Evolutionary conservation across 2,797 vertebrate species (phyloP).

Genomic region (Tapirus indicus): DNA sequence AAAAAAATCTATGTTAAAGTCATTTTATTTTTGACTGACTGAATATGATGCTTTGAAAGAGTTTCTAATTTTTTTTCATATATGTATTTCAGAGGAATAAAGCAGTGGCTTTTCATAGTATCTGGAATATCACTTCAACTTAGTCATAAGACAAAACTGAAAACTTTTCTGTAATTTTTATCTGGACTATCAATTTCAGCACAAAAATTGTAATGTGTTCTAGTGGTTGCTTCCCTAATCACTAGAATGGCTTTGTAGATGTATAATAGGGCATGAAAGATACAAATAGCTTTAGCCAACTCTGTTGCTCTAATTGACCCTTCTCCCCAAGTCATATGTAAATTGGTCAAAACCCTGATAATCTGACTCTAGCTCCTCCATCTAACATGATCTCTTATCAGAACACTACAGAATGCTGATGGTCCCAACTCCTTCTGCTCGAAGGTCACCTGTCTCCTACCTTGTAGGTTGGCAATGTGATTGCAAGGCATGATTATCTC

Average conservation of each 20-base stretch:
- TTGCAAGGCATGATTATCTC: neutral
- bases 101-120: neutral
- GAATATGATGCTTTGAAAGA: neutral
- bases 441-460: neutral
- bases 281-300: neutral
- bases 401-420: neutral
- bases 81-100: neutral
- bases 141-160: neutral
- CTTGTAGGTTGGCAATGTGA: neutral
- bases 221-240: neutral
- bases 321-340: neutral
- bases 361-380: neutral
- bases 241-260: neutral
- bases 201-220: neutral
- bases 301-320: neutral
- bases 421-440: neutral
- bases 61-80: neutral
- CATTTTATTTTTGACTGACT: neutral
- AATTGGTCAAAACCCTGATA: neutral
- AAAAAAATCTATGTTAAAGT: conserved; percentile 7
- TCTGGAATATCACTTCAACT: neutral
- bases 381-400: neutral
- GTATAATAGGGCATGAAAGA: neutral
- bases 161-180: neutral
- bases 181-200: neutral